phyloP scores from a whole-genome alignment of 1,140 invertebrate species.

The Olivierus martensii region DNA sequence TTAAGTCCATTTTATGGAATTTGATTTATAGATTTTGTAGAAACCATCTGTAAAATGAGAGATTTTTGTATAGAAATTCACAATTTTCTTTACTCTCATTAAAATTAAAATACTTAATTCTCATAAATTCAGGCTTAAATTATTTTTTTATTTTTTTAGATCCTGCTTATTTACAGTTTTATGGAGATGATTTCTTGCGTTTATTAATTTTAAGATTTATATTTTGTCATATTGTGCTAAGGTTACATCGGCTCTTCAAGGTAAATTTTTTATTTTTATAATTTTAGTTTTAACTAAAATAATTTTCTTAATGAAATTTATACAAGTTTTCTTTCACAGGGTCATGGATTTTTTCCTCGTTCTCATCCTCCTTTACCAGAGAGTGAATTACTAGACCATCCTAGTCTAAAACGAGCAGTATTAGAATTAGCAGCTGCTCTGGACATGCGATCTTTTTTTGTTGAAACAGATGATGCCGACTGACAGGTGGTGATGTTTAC shows the following conservation, averaged over 20 bases:
- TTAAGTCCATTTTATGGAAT: too few species aligned
- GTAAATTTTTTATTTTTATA: constrained; percentile 24
- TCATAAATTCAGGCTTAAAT: constrained; percentile 1
- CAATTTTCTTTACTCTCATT: too few species aligned
- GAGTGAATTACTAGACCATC: constrained; percentile 75
- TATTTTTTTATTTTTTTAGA: constrained; percentile 36
- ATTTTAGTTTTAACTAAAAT: background rate
- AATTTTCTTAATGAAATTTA: constrained; percentile 30
- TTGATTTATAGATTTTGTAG: too few species aligned
- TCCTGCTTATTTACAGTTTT: constrained; percentile 66
- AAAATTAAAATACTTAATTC: too few species aligned
- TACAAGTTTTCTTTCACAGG: constrained; percentile 30
- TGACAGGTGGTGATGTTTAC: constrained; percentile 19
- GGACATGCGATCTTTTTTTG: constrained; percentile 60
- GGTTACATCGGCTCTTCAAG: constrained; percentile 61
- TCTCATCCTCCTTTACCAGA: constrained; percentile 75
- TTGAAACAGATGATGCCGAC: constrained; percentile 18
- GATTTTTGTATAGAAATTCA: too few species aligned
- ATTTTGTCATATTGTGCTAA: constrained; percentile 79
- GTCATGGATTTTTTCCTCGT: constrained; percentile 63
- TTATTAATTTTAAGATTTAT: constrained; percentile 75
- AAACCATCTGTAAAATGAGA: too few species aligned
- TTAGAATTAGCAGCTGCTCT: constrained; percentile 65
- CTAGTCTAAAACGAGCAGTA: constrained; percentile 60
- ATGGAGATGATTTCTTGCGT: constrained; percentile 86